Base-by-base conservation (phyloP, 2,113 vertebrate species). In the Paramormyrops kingsleyae region DNA sequence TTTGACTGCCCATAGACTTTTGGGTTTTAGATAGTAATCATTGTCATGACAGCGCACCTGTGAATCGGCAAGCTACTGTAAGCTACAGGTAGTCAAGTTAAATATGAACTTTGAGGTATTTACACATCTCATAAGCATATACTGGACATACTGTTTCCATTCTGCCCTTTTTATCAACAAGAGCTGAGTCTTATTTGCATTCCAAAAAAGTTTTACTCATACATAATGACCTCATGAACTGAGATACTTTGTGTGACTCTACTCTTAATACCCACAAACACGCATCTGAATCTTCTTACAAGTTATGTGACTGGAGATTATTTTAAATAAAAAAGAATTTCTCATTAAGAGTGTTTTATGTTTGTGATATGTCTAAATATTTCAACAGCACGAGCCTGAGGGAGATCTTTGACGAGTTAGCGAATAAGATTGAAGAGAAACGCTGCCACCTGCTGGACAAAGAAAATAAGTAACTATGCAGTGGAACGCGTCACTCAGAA, bases 381-480 rank as follows among this genome's bases (percentile, higher is more conserved):
- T 42, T 80, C 35, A 80, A 42, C 15, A 42, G n/a, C 13, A 39
- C 31, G 35, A 39, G 70, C 15, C 70, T 21, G 2, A n/a, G 19
- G 19, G 12, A 9, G 39, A n/a, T 15, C 7, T 39, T 53, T 21
- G 27, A 27, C 7, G 21, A 56, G 15, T 31, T 39, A 87, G 31
- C 13, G 6, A 17, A 56, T 89, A 35, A 1, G 5, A 88, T 19
- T 47, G 87, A 89, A 88, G 93, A 92, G 92, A 24, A 89, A 95
- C 87, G 92, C 92, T 91, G 94, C 94, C 95, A 95, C 90, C 96
- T 96, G 83, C 93, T 94, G 95, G 87, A n/a, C 6, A 9, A 53
- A 0, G 1, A 56, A 1, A 35, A 35, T 0, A 10, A 5, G 13
- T 31, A 27, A n/a, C 8, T 49, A 87, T 24, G 15, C 46, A n/a